phyloP scores from a whole-genome alignment of 2,797 vertebrate species.

The Enteromius unitaeniatus region DNA sequence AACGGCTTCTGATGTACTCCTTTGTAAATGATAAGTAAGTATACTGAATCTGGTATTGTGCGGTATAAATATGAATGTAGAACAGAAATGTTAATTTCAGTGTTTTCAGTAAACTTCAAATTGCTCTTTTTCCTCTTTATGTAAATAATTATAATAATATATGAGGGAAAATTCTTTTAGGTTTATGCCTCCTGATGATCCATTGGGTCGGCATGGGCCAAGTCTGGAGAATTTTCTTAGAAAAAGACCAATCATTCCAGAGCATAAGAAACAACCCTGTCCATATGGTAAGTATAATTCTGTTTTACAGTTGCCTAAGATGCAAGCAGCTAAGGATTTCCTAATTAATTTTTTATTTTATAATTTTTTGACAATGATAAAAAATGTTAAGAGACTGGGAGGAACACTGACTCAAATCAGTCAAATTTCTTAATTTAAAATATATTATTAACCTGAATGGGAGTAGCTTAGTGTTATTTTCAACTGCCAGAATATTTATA shows the following conservation, averaged over 20 bases:
- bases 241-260: conserved; percentile 90
- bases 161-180: conserved; percentile 67
- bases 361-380: not conserved
- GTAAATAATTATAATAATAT: not conserved
- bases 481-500: not conserved
- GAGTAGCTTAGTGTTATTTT: not conserved
- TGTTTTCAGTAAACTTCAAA: not conserved
- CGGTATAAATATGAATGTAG: not conserved
- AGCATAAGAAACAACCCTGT: conserved; percentile 95
- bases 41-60: not conserved
- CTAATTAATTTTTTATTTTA: not conserved
- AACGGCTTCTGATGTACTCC: conserved; percentile 97
- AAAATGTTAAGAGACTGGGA: not conserved
- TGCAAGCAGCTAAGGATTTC: not conserved
- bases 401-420: not conserved
- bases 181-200: conserved; percentile 99
- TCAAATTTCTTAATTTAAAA: not conserved
- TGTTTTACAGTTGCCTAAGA: not conserved
- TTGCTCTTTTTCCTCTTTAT: not conserved
- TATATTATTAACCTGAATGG: not conserved
- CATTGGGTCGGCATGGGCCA: conserved; percentile 94
- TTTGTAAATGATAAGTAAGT: conserved; percentile 99
- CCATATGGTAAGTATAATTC: conserved; percentile 87
- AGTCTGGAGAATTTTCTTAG: conserved; percentile 97
- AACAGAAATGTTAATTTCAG: not conserved